Conservation (phyloP, 1,140 invertebrate genomes). For the Steinernema feltiae region DNA sequence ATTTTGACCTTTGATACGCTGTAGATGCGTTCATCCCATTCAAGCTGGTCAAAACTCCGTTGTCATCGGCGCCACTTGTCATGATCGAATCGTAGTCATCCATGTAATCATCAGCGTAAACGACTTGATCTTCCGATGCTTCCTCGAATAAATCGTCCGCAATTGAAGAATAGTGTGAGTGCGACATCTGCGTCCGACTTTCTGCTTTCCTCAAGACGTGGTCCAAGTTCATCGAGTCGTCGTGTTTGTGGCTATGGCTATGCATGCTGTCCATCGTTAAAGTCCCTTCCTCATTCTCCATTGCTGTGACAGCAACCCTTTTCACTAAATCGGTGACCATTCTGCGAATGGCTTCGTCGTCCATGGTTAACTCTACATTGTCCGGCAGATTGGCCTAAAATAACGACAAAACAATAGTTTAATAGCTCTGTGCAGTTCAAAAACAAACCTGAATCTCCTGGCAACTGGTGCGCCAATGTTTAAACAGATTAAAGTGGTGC, state of each 20-base stretch:
- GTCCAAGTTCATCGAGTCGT: not conserved
- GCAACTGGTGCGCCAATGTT: constrained; percentile 49
- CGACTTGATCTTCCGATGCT: not conserved
- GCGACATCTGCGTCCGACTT: not conserved
- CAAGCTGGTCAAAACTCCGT: constrained; percentile 19
- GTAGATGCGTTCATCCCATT: not conserved
- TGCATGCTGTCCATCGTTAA: not conserved
- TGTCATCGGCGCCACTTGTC: not conserved
- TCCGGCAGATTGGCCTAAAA: constrained; percentile 48
- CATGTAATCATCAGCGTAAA: not conserved
- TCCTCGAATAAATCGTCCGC: constrained; percentile 33
- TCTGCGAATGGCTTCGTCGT: constrained; percentile 34
- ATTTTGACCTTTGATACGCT: constrained; percentile 23
- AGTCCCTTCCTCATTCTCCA: constrained; percentile 25
- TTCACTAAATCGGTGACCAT: constrained; percentile 44
- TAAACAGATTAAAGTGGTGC: constrained; percentile 45
- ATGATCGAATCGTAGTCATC: not conserved
- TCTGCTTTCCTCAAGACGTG: not conserved
- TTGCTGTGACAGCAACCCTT: not conserved
- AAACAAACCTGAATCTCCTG: constrained; percentile 44
- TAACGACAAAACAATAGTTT: constrained; percentile 19
- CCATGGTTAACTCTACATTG: constrained; percentile 38
- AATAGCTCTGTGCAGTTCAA: constrained; percentile 9
- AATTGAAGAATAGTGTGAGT: not conserved
- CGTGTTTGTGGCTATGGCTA: not conserved